Conservation (phyloP, 1,140 invertebrate species). For the Varroa destructor region DNA sequence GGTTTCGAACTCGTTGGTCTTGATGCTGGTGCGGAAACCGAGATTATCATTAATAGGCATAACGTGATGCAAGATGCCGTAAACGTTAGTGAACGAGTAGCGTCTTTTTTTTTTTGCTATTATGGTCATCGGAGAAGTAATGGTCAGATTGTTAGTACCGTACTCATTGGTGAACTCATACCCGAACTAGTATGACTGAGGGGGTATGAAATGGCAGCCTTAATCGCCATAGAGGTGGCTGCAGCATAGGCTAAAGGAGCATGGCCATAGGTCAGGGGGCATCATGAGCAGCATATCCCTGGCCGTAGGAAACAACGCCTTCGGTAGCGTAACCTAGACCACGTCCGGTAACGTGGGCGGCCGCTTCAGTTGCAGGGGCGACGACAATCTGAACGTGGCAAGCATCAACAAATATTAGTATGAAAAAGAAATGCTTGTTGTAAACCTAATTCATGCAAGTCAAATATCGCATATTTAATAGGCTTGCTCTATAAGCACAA, state of each 20-base stretch:
- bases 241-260: slow-evolving; percentile 17
- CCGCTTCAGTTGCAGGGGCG: not conserved
- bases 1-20: slow-evolving; percentile 23
- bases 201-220: slow-evolving; percentile 34
- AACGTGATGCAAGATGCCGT: slow-evolving; percentile 10
- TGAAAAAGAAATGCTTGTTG: no score
- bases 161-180: slow-evolving; percentile 34
- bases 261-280: slow-evolving; percentile 4
- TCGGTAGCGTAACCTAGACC: not conserved
- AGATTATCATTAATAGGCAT: not conserved
- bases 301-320: slow-evolving; percentile 1
- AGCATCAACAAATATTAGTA: no score
- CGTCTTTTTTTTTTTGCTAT: slow-evolving; percentile 2
- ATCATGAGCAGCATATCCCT: slow-evolving; percentile 12
- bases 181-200: slow-evolving; percentile 33
- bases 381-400: no score
- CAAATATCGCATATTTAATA: no score
- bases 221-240: slow-evolving; percentile 22
- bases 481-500: no score
- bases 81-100: slow-evolving; percentile 10
- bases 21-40: slow-evolving; percentile 29
- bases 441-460: no score
- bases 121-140: slow-evolving; percentile 28
- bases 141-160: slow-evolving; percentile 33
- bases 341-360: not conserved